Base-by-base conservation (phyloP, 2,113 vertebrate genomes). In the Tricholaema leucomelas region DNA sequence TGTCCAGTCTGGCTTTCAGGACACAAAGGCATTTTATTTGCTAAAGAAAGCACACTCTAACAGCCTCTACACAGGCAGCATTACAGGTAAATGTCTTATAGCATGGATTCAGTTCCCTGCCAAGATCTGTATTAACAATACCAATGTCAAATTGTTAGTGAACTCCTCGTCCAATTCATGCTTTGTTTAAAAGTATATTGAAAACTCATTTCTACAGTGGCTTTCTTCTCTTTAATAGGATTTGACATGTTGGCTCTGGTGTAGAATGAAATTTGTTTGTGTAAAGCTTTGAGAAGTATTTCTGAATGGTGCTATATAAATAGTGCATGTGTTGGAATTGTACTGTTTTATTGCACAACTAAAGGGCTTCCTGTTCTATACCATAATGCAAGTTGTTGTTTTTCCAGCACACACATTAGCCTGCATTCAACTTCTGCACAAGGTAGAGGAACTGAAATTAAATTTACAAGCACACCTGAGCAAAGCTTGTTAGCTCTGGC, bases 381-480 rank as follows among this genome's bases (percentile, higher is more conserved):
- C 72, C 75, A 40, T 88, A 89, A 77, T 84, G 71, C 0, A 1
- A 89, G 65, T 61, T 85, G 70, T 90, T 91, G 31, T 89, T 94
- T 95, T 96, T 95, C 81, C 63, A 95, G 58, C 40, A 42, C 35
- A 56, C 65, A 91, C 56, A 59, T 88, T 73, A 91, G 65, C 61
- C 33, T 58, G 14, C n/a, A 44, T 82, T 93, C 87, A 85, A 77
- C 48, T 85, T 69, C 66, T 90, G 85, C 69, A 89, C 11, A 33
- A 93, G 56, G 81, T 71, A 70, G 58, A 91, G 75, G 50, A 80
- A 70, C 46, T 66, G 48, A 56, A 61, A 93, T 81, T 92, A 85
- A 92, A 81, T 96, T 96, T 85, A 88, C 63, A 88, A 65, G 82
- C 65, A 52, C 56, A 91, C 87, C 82, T n/a, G 33, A 91, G 82